These are phyloP conservation scores for Polylopha cassiicola DNA, from an alignment of 2,888 invertebrate species.

Conservation along the genomic window DNA sequence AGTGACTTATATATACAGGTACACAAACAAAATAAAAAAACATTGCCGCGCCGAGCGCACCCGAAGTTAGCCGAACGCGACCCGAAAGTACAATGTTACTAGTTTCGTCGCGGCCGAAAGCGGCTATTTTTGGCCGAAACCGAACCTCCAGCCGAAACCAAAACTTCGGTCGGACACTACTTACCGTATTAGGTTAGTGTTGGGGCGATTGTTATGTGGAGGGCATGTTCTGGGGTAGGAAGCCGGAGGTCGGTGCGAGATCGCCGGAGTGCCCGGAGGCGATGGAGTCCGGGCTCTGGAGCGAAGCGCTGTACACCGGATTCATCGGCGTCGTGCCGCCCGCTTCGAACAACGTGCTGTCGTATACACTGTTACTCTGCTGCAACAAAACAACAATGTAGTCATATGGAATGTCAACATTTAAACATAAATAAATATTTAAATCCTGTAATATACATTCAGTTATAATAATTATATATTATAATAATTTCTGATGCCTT, in stretches of 20 bases:
- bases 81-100: no score
- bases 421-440: no score
- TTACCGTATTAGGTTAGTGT: slow-evolving; percentile 26
- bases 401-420: no score
- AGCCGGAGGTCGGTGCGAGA: slow-evolving; percentile 41
- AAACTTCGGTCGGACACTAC: no score
- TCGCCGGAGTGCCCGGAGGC: slow-evolving; percentile 73
- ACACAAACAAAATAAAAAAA: no score
- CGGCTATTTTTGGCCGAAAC: slow-evolving; percentile 1
- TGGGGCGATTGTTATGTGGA: slow-evolving; percentile 55
- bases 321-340: slow-evolving; percentile 81
- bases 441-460: no score
- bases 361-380: slow-evolving; percentile 84
- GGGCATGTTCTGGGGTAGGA: slow-evolving; percentile 48
- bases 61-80: no score
- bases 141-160: no score
- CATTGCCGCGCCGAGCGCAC: no score
- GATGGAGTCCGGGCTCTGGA: slow-evolving; percentile 85
- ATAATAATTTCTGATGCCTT: no score
- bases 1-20: no score
- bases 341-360: slow-evolving; percentile 83
- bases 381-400: slow-evolving; percentile 31
- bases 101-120: neutral
- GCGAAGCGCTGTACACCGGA: slow-evolving; percentile 81
- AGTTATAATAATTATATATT: no score